A percentile compares a stretch with the other conserved stretches of the same genome.
Evolutionary conservation across 92 coral and sea anemone species (phyloP).

Genomic region (Phymanthus crucifer): DNA sequence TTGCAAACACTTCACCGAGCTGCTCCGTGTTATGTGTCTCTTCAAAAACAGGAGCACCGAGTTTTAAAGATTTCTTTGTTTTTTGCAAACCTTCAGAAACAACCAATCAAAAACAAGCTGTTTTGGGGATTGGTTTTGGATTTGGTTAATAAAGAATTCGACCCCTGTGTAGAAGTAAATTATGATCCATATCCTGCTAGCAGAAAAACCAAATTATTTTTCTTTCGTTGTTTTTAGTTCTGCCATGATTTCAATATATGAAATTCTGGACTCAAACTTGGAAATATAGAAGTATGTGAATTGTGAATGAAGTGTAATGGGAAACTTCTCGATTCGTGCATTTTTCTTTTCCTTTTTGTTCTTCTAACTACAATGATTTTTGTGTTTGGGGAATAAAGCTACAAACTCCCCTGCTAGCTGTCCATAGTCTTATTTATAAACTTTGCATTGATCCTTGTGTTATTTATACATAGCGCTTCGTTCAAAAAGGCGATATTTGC

Average conservation of each 20-base stretch:
- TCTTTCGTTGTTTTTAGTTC: neutral
- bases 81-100: neutral
- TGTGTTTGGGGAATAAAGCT: neutral
- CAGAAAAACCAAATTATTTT: neutral
- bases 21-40: neutral
- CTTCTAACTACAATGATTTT: neutral
- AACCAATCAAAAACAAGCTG: neutral
- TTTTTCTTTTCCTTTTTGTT: neutral
- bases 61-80: neutral
- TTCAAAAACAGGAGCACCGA: neutral
- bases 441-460: neutral
- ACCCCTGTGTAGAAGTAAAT: neutral
- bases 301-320: neutral
- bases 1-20: neutral
- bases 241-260: neutral
- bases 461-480: neutral
- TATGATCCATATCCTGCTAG: neutral
- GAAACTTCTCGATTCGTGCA: neutral
- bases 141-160: neutral
- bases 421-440: neutral
- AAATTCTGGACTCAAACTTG: neutral
- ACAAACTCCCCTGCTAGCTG: neutral
- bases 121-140: neutral
- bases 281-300: neutral
- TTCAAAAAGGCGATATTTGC: neutral